Conservation (phyloP, 37 sponge, comb jelly and placozoan genomes). For the Chondrilla cf. caribensis region DNA sequence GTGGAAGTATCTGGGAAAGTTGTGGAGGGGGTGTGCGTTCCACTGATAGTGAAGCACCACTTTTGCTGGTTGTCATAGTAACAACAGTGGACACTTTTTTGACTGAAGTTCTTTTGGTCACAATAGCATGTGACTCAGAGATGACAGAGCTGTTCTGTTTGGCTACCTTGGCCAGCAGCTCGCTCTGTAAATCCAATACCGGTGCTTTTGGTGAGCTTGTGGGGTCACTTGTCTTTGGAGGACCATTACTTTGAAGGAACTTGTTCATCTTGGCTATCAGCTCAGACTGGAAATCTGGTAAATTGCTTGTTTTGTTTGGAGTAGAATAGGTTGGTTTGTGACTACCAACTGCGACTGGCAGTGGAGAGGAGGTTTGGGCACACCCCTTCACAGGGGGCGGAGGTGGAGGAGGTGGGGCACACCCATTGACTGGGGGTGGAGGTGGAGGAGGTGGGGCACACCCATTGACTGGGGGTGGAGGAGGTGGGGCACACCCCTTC, state of each 20-base stretch:
- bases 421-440: not conserved
- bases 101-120: not conserved
- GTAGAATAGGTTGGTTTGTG: not conserved
- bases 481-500: not conserved
- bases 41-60: too few species aligned
- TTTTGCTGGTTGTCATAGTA: too few species aligned
- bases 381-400: not conserved
- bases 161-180: not conserved
- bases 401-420: not conserved
- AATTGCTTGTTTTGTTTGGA: not conserved
- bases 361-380: conserved; percentile 13
- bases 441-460: not conserved
- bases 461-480: not conserved
- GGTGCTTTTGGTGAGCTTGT: not conserved
- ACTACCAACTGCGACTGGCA: not conserved
- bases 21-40: too few species aligned
- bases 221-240: too few species aligned
- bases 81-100: not conserved
- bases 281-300: not conserved
- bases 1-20: too few species aligned
- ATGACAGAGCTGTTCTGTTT: not conserved
- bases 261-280: not conserved
- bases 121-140: not conserved
- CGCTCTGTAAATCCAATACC: not conserved
- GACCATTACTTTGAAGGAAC: not conserved